A percentile compares a stretch with the other conserved stretches of the same genome.
Conservation (phyloP, 2,888 invertebrate species). For the Lasioglossum calceatum region DNA sequence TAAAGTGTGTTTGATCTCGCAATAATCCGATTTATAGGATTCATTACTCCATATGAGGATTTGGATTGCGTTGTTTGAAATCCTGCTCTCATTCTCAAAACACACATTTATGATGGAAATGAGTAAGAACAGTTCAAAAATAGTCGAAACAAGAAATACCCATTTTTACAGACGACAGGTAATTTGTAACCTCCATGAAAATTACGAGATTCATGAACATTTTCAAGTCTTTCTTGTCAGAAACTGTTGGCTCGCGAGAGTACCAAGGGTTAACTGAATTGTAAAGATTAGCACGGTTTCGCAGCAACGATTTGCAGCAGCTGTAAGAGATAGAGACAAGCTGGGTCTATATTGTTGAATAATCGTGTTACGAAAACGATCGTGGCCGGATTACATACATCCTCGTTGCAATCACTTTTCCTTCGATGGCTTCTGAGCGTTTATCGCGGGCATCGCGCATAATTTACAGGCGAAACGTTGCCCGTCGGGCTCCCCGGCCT, state of each 20-base stretch:
- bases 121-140: too few species aligned
- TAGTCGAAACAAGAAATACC: too few species aligned
- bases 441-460: constrained; percentile 9
- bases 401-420: constrained; percentile 12
- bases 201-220: neutral
- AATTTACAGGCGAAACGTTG: constrained; percentile 15
- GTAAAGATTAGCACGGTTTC: neutral
- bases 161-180: too few species aligned
- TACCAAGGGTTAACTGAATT: too few species aligned
- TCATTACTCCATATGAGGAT: too few species aligned
- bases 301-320: neutral
- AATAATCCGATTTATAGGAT: too few species aligned
- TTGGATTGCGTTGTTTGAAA: too few species aligned
- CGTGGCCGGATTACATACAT: constrained; percentile 11
- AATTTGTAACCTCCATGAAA: too few species aligned
- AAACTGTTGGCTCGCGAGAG: too few species aligned
- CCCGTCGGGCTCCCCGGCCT: neutral
- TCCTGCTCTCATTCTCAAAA: too few species aligned
- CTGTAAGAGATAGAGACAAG: neutral
- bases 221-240: neutral
- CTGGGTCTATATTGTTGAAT: neutral
- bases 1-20: too few species aligned
- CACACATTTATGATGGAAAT: too few species aligned
- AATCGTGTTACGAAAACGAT: constrained; percentile 20
- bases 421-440: neutral